Conservation (phyloP, 2,888 invertebrate species). For the Pachymerium ferrugineum region DNA sequence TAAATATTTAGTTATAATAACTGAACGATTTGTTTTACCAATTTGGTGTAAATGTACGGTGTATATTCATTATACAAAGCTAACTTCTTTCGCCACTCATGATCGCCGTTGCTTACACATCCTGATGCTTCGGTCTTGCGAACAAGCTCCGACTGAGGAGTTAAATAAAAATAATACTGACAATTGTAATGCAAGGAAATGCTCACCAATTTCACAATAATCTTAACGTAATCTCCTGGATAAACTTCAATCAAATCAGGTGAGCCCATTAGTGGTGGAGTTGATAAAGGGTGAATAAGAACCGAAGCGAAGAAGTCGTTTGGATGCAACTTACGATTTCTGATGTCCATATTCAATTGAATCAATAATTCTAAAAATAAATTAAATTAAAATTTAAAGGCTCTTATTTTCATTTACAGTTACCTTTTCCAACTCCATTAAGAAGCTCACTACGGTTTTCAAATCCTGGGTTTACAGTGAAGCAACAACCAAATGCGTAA, state of each 20-base stretch:
- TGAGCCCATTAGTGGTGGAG: neutral
- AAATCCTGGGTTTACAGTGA: constrained; percentile 20
- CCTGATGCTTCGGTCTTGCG: neutral
- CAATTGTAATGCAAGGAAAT: neutral
- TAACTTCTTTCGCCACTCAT: neutral
- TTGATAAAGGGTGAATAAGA: constrained; percentile 17
- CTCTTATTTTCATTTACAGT: neutral
- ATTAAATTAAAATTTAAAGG: neutral
- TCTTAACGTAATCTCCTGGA: constrained; percentile 30
- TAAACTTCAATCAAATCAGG: constrained; percentile 18
- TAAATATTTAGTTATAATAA: neutral
- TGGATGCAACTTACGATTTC: neutral
- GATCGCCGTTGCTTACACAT: neutral
- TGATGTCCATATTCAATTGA: constrained; percentile 22
- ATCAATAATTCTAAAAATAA: neutral
- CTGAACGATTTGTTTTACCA: neutral
- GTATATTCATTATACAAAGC: neutral
- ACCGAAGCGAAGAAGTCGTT: neutral
- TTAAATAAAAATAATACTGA: neutral
- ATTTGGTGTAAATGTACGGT: neutral
- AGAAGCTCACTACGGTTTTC: neutral
- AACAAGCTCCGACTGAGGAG: neutral
- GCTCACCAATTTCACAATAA: neutral
- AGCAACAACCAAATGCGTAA: constrained; percentile 14
- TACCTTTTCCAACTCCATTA: neutral